Conservation (phyloP, 2,888 invertebrate species). For the Epirrhoe tristata region DNA sequence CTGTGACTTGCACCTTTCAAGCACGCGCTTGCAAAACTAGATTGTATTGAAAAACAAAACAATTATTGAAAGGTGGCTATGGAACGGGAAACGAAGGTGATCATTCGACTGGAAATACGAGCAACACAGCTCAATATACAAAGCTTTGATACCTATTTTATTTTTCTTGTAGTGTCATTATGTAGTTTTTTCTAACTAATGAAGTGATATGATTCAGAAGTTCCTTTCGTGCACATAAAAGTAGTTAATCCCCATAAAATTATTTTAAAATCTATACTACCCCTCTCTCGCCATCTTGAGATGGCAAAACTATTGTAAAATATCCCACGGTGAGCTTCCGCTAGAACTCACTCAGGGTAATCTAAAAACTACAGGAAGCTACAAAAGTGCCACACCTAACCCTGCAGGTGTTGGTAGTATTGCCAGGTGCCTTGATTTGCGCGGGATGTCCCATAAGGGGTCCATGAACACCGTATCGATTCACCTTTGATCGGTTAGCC, state of each 20-base stretch:
- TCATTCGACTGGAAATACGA: neutral
- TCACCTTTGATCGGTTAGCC: too few relatives aligned
- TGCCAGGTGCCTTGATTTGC: too few relatives aligned
- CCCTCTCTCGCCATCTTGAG: too few relatives aligned
- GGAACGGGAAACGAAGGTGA: neutral
- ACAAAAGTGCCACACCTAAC: neutral
- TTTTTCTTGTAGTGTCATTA: too few relatives aligned
- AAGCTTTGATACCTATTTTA: too few relatives aligned
- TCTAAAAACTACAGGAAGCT: neutral
- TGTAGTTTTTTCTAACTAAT: too few relatives aligned
- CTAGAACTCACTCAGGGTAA: neutral
- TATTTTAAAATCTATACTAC: too few relatives aligned
- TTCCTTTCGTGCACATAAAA: too few relatives aligned
- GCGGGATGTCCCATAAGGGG: too few relatives aligned
- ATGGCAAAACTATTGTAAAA: neutral
- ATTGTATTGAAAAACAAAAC: neutral
- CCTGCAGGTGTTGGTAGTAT: constrained; percentile 13
- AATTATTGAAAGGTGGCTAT: neutral
- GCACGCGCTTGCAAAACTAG: neutral
- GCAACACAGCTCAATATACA: neutral
- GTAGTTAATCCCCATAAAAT: too few relatives aligned
- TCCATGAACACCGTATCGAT: too few relatives aligned
- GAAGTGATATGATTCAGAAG: too few relatives aligned
- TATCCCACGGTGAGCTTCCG: neutral
- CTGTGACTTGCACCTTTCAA: constrained; percentile 29